Evolutionary conservation across 2,888 invertebrate species (phyloP).

Genomic region (Zygothrica quintamaculata): DNA sequence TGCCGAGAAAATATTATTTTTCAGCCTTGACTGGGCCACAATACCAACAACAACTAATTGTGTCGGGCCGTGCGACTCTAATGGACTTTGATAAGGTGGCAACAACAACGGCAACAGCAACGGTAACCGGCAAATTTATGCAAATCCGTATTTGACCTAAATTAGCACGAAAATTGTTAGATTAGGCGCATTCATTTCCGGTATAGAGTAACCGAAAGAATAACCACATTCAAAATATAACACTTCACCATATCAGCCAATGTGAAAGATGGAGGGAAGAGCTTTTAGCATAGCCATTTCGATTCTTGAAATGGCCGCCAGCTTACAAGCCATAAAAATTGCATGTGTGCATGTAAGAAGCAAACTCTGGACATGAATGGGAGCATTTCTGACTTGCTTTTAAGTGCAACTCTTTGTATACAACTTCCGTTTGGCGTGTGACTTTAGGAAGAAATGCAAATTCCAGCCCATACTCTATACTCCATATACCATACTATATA

Average conservation of each 20-base stretch:
- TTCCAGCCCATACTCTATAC: constrained; percentile 60
- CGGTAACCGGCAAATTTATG: constrained; percentile 69
- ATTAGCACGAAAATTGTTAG: constrained; percentile 81
- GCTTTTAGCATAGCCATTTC: constrained; percentile 56
- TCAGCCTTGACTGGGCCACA: constrained; percentile 2
- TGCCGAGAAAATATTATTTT: constrained; percentile 73
- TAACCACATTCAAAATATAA: constrained; percentile 20
- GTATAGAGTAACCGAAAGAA: constrained; percentile 26
- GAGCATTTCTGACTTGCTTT: constrained; percentile 62
- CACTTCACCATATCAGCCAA: constrained; percentile 20
- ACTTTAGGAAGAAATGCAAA: constrained; percentile 72
- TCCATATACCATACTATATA: constrained; percentile 2
- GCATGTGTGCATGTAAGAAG: constrained; percentile 61
- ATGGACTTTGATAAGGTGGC: constrained; percentile 80
- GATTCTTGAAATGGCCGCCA: constrained; percentile 50
- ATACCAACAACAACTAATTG: constrained; percentile 45
- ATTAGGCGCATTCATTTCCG: constrained; percentile 77
- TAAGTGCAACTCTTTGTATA: constrained; percentile 80
- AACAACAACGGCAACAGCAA: no score
- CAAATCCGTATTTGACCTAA: constrained; percentile 81
- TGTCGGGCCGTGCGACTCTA: constrained; percentile 56
- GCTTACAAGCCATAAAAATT: constrained; percentile 78
- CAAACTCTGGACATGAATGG: constrained; percentile 61
- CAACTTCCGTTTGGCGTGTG: constrained; percentile 78
- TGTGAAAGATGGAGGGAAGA: not conserved